These are phyloP conservation scores for Rhombomys opimus DNA, from an alignment of 2,113 vertebrate species.

Conservation along the genomic window DNA sequence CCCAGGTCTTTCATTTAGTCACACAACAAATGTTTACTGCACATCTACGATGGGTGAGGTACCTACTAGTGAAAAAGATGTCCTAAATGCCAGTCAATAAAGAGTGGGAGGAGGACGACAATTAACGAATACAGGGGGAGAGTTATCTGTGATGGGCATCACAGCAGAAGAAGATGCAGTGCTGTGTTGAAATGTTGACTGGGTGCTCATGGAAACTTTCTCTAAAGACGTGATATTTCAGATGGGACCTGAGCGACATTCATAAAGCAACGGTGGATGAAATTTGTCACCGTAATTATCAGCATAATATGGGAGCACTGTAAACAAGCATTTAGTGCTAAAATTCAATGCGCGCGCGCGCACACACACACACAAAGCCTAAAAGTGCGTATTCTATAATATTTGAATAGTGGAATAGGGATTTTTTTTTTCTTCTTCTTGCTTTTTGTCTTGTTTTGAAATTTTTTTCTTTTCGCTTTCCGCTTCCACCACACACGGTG, in stretches of 20 bases:
- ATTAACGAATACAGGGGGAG: slow-evolving; percentile 9
- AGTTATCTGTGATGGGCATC: not conserved
- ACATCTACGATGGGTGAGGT: not conserved
- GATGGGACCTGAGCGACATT: slow-evolving; percentile 47
- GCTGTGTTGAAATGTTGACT: slow-evolving; percentile 22
- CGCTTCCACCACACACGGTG: not conserved
- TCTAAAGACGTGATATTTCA: slow-evolving; percentile 56
- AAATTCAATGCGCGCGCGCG: not conserved
- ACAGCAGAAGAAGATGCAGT: slow-evolving; percentile 49
- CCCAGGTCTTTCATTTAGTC: not conserved
- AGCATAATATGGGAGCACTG: not conserved
- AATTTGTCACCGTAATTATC: slow-evolving; percentile 46
- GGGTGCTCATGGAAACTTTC: slow-evolving; percentile 45
- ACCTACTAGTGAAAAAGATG: slow-evolving; percentile 1
- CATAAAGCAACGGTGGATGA: slow-evolving; percentile 24
- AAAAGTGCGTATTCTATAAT: not conserved
- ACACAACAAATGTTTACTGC: not conserved
- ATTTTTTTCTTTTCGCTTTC: slow-evolving; percentile 23
- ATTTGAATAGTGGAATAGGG: not conserved
- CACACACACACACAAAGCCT: not conserved
- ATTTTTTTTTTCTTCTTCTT: not conserved
- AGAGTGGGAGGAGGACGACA: not conserved
- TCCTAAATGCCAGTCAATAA: slow-evolving; percentile 5
- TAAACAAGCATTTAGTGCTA: not conserved
- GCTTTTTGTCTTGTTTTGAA: not conserved